Percentiles rank a stretch among this genome's conserved stretches.
Conservation (phyloP, 2,113 vertebrate genomes). For the Lophura nycthemera region DNA sequence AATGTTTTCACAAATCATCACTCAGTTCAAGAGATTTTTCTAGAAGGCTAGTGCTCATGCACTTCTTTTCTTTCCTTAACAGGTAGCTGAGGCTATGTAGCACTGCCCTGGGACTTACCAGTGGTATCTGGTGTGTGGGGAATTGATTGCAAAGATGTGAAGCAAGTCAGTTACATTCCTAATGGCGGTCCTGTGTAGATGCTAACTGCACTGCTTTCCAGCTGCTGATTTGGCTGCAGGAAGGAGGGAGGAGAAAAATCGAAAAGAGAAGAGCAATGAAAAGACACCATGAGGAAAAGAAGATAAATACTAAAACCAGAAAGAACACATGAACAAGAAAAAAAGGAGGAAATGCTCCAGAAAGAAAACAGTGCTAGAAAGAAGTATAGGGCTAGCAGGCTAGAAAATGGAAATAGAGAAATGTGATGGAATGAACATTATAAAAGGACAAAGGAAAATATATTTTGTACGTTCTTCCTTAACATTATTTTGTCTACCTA, state of each 20-base stretch:
- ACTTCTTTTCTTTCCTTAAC: neutral
- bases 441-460: neutral
- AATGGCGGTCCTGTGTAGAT: neutral
- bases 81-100: neutral
- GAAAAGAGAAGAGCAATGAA: neutral
- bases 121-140: neutral
- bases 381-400: neutral
- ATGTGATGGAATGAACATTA: neutral
- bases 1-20: neutral
- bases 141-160: neutral
- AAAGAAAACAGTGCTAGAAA: neutral
- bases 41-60: neutral
- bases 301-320: neutral
- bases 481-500: neutral
- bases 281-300: accelerated
- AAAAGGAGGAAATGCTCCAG: neutral
- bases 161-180: neutral
- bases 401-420: neutral
- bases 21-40: neutral
- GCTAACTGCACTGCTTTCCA: neutral
- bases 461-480: neutral
- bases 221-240: neutral
- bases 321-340: neutral
- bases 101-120: neutral
- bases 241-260: neutral